Conservation (phyloP, 2,888 invertebrate genomes). For the Rhimphoctona megacephalus region DNA sequence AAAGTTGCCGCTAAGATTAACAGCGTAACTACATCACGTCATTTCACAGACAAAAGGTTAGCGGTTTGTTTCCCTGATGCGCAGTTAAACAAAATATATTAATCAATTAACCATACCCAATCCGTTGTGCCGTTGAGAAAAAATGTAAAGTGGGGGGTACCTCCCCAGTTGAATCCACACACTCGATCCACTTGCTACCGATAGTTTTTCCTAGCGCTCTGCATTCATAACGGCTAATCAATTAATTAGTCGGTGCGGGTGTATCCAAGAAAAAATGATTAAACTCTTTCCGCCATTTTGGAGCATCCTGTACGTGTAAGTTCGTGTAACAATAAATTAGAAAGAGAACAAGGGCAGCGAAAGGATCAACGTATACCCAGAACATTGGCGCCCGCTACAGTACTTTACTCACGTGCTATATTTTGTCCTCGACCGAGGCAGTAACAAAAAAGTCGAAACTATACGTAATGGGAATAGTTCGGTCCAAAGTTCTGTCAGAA, state of each 20-base stretch:
- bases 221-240: neutral
- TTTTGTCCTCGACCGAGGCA: slow-evolving; percentile 33
- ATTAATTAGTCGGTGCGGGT: neutral
- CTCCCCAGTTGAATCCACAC: too few species aligned
- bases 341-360: slow-evolving; percentile 49
- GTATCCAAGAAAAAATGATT: neutral
- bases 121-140: too few species aligned
- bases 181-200: too few species aligned
- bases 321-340: slow-evolving; percentile 41
- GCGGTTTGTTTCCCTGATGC: neutral
- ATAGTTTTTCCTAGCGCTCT: neutral
- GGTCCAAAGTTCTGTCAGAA: slow-evolving; percentile 74
- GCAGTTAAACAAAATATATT: neutral
- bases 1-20: neutral
- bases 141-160: too few species aligned
- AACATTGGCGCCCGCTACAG: slow-evolving; percentile 19
- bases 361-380: slow-evolving; percentile 35
- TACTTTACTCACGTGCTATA: slow-evolving; percentile 27
- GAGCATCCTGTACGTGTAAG: slow-evolving; percentile 1
- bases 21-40: neutral
- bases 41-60: neutral
- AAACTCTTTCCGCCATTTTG: neutral
- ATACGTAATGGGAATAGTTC: slow-evolving; percentile 80
- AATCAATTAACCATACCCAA: too few species aligned
- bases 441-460: slow-evolving; percentile 76